Evolutionary conservation across 2,113 vertebrate species (phyloP).

Genomic region (Platysteira castanea): DNA sequence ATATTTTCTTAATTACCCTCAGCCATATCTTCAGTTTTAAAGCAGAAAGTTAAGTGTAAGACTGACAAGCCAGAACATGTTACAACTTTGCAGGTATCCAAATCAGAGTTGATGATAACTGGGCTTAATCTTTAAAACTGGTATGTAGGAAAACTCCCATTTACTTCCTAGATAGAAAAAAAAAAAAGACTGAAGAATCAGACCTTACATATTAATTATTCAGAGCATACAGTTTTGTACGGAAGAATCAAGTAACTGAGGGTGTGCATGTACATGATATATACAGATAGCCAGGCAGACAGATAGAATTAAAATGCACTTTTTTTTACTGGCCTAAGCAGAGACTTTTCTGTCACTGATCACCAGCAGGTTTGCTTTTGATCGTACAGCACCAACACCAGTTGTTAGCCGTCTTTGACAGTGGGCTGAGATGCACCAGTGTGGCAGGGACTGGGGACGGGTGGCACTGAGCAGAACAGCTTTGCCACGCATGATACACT

Average conservation of each 20-base stretch:
- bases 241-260: not conserved
- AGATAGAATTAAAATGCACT: not conserved
- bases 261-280: not conserved
- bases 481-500: not conserved
- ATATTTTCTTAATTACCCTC: constrained; percentile 23
- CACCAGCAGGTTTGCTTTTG: not conserved
- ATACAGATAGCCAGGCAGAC: not conserved
- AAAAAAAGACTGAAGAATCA: not conserved
- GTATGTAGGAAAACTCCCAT: not conserved
- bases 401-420: not conserved
- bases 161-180: not conserved
- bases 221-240: not conserved
- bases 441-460: not conserved
- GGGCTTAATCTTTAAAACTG: not conserved
- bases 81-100: not conserved
- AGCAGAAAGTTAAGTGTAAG: not conserved
- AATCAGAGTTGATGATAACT: not conserved
- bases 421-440: not conserved
- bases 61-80: not conserved
- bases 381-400: rapidly evolving
- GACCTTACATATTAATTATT: not conserved
- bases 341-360: not conserved
- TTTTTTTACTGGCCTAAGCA: not conserved
- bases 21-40: constrained; percentile 29
- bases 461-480: constrained; percentile 4